Percentiles rank a stretch among this genome's conserved stretches.
phyloP scores from a whole-genome alignment of 2,797 vertebrate species.

The Nothura maculosa region DNA sequence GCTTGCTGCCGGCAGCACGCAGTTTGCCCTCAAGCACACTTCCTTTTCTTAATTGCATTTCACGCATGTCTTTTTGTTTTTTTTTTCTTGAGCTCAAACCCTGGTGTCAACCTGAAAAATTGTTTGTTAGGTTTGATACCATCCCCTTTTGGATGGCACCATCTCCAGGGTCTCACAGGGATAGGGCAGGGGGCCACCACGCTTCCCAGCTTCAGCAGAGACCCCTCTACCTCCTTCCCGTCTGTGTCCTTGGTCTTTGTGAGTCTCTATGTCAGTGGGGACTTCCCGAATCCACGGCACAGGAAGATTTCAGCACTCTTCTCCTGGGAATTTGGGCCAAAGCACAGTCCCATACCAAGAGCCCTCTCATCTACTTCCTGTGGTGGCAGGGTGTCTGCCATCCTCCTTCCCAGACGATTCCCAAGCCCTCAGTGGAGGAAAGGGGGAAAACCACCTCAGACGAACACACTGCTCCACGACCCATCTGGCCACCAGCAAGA shows the following conservation, averaged over 20 bases:
- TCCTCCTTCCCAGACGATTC: background rate
- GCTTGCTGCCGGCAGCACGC: too few species aligned
- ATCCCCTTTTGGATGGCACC: background rate
- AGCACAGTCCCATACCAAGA: fast-evolving
- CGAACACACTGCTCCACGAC: fast-evolving
- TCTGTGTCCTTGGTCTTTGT: background rate
- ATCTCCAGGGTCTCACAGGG: background rate
- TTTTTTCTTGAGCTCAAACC: background rate
- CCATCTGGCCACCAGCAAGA: background rate
- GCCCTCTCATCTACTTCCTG: background rate
- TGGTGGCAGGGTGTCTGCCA: fast-evolving
- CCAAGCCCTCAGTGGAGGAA: background rate
- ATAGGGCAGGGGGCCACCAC: background rate
- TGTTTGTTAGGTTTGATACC: background rate
- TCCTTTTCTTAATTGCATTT: background rate
- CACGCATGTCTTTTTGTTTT: background rate
- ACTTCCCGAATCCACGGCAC: background rate
- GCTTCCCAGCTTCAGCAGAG: fast-evolving
- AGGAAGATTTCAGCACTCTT: background rate
- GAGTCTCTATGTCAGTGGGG: background rate
- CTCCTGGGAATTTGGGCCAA: background rate
- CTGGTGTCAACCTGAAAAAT: background rate
- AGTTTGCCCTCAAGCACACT: background rate
- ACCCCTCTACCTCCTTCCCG: background rate
- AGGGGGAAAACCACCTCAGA: background rate